phyloP scores from a whole-genome alignment of 2,888 invertebrate species.

The Eilema caniola region DNA sequence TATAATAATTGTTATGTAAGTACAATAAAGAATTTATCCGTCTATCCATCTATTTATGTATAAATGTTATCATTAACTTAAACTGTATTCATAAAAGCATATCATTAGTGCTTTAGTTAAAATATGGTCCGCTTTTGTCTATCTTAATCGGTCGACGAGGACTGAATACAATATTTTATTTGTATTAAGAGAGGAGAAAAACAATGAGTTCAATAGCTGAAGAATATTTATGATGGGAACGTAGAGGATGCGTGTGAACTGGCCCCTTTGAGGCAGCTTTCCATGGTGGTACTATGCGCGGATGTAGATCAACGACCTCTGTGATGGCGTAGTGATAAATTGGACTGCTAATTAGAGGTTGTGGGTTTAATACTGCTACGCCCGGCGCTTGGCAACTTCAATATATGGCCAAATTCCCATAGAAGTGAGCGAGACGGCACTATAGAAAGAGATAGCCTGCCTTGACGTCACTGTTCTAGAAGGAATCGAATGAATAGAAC shows the following conservation, averaged over 20 bases:
- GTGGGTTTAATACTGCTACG: no score
- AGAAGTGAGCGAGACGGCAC: no score
- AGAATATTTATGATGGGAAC: constrained; percentile 2
- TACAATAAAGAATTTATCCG: no score
- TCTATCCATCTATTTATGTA: no score
- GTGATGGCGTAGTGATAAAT: background rate
- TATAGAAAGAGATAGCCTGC: no score
- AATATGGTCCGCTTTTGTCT: background rate
- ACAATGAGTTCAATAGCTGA: background rate
- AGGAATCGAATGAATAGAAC: no score
- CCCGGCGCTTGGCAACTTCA: no score
- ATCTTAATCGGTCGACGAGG: background rate
- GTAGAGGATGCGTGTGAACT: constrained; percentile 2
- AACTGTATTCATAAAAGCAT: background rate
- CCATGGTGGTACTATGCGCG: background rate
- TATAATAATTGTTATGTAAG: no score
- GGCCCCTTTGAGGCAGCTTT: background rate
- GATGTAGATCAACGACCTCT: background rate
- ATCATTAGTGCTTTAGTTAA: background rate
- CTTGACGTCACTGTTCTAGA: no score
- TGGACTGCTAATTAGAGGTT: no score
- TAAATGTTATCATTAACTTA: no score
- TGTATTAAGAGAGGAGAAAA: background rate
- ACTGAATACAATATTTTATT: background rate
- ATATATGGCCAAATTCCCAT: no score